A percentile compares a stretch with the other conserved stretches of the same genome.
phyloP scores from a whole-genome alignment of 2,888 invertebrate genomes.

The Amphipyra berbera region DNA sequence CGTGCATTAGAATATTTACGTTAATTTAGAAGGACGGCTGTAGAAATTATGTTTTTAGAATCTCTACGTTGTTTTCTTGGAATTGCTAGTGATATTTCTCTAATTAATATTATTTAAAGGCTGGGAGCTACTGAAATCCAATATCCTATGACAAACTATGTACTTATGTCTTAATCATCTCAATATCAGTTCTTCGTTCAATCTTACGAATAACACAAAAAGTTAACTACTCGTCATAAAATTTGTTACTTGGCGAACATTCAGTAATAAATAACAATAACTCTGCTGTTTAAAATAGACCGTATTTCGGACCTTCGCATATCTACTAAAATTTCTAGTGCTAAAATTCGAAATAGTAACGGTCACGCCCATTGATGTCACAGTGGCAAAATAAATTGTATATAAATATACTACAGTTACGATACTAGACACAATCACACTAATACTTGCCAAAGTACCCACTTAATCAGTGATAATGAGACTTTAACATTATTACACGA shows the following conservation, averaged over 20 bases:
- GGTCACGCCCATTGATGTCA: conserved; percentile 54
- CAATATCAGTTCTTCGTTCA: too few species aligned
- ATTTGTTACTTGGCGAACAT: neutral
- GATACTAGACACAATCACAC: conserved; percentile 50
- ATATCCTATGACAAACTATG: too few species aligned
- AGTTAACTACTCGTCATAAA: too few species aligned
- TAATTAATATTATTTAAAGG: too few species aligned
- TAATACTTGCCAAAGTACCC: conserved; percentile 64
- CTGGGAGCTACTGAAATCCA: too few species aligned
- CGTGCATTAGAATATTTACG: too few species aligned
- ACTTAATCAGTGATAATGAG: conserved; percentile 52
- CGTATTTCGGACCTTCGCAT: conserved; percentile 29
- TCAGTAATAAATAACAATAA: neutral
- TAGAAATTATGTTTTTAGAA: neutral
- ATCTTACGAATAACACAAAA: too few species aligned
- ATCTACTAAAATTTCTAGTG: conserved; percentile 31
- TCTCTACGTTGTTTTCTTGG: neutral
- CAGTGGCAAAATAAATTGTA: conserved; percentile 60
- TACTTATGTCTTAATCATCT: too few species aligned
- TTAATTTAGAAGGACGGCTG: too few species aligned
- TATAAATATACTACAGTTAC: conserved; percentile 42
- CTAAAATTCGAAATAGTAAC: conserved; percentile 49
- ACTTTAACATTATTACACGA: conserved; percentile 37
- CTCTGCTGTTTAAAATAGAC: conserved; percentile 10
- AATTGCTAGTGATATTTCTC: neutral